Conservation (phyloP, 2,113 vertebrate species). For the Climacteris rufus region DNA sequence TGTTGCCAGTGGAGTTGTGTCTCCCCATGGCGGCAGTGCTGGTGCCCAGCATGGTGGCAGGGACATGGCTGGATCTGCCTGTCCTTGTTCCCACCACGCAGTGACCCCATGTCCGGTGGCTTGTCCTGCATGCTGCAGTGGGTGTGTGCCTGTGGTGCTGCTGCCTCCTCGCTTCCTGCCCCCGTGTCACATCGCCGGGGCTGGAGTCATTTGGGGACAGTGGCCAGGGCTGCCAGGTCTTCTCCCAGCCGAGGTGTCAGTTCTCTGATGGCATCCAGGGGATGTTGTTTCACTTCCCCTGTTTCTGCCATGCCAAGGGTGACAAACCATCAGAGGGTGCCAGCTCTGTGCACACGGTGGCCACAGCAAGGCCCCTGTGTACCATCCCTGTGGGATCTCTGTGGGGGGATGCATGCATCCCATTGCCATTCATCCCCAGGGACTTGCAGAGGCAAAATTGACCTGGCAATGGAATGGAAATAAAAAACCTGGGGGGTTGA, state of each 20-base stretch:
- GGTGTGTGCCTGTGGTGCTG: not conserved
- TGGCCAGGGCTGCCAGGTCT: not conserved
- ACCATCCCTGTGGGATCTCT: fast-evolving
- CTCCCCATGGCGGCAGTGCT: not conserved
- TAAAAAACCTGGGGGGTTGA: not conserved
- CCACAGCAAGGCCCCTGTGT: fast-evolving
- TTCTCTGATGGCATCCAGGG: not conserved
- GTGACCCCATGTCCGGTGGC: not conserved
- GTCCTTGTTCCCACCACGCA: not conserved
- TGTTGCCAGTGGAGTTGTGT: not conserved
- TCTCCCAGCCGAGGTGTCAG: fast-evolving
- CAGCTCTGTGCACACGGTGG: fast-evolving
- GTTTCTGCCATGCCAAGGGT: not conserved
- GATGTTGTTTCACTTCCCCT: not conserved
- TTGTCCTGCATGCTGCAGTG: not conserved
- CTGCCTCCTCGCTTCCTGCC: not conserved
- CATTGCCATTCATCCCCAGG: not conserved
- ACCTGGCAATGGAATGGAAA: not conserved
- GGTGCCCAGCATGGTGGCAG: fast-evolving
- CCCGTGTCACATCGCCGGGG: fast-evolving
- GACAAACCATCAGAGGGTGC: not conserved
- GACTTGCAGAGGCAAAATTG: not conserved
- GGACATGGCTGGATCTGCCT: not conserved
- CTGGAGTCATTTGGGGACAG: not conserved
- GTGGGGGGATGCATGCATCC: fast-evolving